phyloP scores from a whole-genome alignment of 2,888 invertebrate species.

The Craniophora ligustri region DNA sequence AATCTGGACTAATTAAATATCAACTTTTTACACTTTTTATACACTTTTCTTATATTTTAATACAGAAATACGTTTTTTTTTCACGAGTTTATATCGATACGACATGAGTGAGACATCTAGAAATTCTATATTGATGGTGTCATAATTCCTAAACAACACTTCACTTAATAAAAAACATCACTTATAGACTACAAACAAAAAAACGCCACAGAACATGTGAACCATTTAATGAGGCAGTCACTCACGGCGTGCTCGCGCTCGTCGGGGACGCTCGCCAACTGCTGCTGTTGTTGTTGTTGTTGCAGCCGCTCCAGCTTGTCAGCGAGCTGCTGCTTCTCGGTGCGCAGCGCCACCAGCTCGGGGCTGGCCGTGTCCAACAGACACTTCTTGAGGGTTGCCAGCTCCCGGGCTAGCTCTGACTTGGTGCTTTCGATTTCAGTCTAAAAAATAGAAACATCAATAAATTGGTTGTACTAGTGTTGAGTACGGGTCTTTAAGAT shows the following conservation, averaged over 20 bases:
- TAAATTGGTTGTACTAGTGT: no score
- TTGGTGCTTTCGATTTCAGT: constrained; percentile 84
- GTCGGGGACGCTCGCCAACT: constrained; percentile 38
- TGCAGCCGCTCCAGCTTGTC: constrained; percentile 51
- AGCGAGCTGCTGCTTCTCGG: constrained; percentile 57
- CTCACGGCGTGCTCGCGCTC: constrained; percentile 81
- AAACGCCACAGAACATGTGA: constrained; percentile 33
- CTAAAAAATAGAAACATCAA: constrained; percentile 54
- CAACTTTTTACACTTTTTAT: no score
- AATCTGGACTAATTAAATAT: no score
- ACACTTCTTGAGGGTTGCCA: constrained; percentile 75
- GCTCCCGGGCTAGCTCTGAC: constrained; percentile 74
- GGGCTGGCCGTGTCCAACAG: constrained; percentile 65
- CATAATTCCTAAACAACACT: not conserved
- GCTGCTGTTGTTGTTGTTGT: constrained; percentile 44
- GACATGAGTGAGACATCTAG: no score
- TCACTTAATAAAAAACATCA: not conserved
- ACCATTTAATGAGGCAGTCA: constrained; percentile 51
- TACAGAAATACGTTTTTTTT: no score
- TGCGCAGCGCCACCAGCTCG: constrained; percentile 68
- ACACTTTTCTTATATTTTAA: no score
- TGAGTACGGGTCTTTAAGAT: no score
- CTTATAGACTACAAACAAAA: constrained; percentile 22
- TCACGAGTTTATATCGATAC: no score
- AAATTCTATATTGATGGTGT: not conserved